Evolutionary conservation across 2,888 invertebrate genomes (phyloP), one percentile per base, ranked within the genome.

Genomic region (Ditula angustiorana): DNA sequence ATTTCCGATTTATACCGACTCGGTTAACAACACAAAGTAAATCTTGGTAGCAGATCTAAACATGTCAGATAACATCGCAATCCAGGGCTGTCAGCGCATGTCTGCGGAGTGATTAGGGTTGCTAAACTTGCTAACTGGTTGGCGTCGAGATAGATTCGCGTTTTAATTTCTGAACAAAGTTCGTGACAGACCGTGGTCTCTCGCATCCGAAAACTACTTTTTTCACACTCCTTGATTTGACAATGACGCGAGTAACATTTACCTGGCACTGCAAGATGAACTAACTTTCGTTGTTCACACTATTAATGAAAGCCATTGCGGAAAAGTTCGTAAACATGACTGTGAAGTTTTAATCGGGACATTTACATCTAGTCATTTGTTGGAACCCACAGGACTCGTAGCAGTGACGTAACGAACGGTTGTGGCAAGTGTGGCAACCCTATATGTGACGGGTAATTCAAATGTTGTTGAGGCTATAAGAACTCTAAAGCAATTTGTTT

Each of bases 41-140:
- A 63, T 64, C 67, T 63, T 30, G 30, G 35, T 41, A 35, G 52
- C 37, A 37, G 37, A 67, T 64, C 59, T 53, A 56, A 59, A 44
- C 50, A 28, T 41, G 57, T 57, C 30, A 33, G 65, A 67, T 67
- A 67, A 47, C 46, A 65, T 58, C 65, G 37, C 24, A 30, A 28
- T 21, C 21, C 47, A 26, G 28, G 19, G 41, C 56, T 28, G 57
- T 41, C 58, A 24, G 61, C 57, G 56, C 49, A 28, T 41, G 57
- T n/a, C 55, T 10, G 41, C 30, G 50, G 21, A 26, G 33, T 52
- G 50, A 41, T 49, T 44, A 50, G 41, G 41, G 41, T 41, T 41
- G 26, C 28, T 28, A 13, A 50, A 19, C 19, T 41, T 41, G 26
- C 28, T 28, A 13, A 50, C 49, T 30, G 28, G 16, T 10, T 50